A percentile compares a stretch with the other conserved stretches of the same genome.
These are phyloP conservation scores for Agriotes lineatus DNA, from an alignment of 2,888 invertebrate genomes.

Conservation along the genomic window DNA sequence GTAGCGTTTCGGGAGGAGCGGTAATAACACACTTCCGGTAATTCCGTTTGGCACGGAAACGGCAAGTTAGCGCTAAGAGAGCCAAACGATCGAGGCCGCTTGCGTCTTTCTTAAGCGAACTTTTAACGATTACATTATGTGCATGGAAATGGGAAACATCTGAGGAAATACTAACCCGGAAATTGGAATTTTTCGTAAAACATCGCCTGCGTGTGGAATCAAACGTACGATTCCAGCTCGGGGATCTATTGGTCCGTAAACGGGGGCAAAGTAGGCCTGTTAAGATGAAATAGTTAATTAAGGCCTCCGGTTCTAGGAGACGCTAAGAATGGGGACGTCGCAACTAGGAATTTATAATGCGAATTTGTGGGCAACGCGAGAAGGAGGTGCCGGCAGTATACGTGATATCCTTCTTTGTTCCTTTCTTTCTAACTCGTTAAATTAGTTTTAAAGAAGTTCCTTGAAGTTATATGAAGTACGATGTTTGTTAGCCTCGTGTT, in stretches of 20 bases:
- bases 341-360: slow-evolving; percentile 1
- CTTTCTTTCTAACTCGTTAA: slow-evolving; percentile 30
- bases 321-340: too few relatives aligned
- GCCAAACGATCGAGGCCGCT: slow-evolving; percentile 17
- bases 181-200: slow-evolving; percentile 1
- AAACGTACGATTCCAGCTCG: too few relatives aligned
- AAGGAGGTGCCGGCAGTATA: neutral
- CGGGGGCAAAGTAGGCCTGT: too few relatives aligned
- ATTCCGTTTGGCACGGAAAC: slow-evolving; percentile 36
- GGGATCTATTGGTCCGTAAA: too few relatives aligned
- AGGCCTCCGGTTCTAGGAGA: too few relatives aligned
- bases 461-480: slow-evolving; percentile 31
- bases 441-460: slow-evolving; percentile 36
- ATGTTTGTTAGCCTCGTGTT: slow-evolving; percentile 32
- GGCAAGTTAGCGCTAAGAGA: slow-evolving; percentile 28
- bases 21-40: slow-evolving; percentile 33
- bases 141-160: slow-evolving; percentile 27
- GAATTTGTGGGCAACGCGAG: neutral
- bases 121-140: slow-evolving; percentile 31
- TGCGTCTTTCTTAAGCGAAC: slow-evolving; percentile 20
- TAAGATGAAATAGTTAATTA: too few relatives aligned
- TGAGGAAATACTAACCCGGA: slow-evolving; percentile 7
- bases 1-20: slow-evolving; percentile 14
- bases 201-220: neutral
- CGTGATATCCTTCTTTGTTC: slow-evolving; percentile 12